These are phyloP conservation scores for Diarsia dahlii DNA, from an alignment of 2,888 invertebrate genomes.

Conservation along the genomic window DNA sequence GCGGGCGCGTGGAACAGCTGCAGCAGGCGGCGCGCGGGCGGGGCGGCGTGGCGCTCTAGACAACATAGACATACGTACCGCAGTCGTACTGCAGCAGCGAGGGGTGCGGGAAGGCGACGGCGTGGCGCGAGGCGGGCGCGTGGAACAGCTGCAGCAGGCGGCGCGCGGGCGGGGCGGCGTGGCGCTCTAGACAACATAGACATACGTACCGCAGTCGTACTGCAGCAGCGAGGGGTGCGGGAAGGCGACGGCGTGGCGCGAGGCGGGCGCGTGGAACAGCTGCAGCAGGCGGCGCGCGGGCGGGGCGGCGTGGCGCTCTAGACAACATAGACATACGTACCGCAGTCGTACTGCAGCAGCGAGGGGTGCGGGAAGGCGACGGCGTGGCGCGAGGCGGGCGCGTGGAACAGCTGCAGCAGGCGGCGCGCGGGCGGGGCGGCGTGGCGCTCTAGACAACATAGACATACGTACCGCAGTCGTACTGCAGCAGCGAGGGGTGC, in stretches of 20 bases:
- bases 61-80: conserved; percentile 78
- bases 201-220: conserved; percentile 95
- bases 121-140: conserved; percentile 95
- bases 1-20: conserved; percentile 95
- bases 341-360: conserved; percentile 99
- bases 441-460: too few species aligned
- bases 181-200: too few species aligned
- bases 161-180: conserved; percentile 85
- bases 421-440: conserved; percentile 89
- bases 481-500: conserved; percentile 99
- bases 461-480: conserved; percentile 94
- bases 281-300: conserved; percentile 92
- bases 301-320: neutral
- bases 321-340: neutral
- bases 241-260: conserved; percentile 97
- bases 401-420: conserved; percentile 93
- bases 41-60: neutral
- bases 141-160: conserved; percentile 93
- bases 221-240: conserved; percentile 99
- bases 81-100: conserved; percentile 99
- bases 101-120: conserved; percentile 99
- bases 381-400: conserved; percentile 94
- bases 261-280: conserved; percentile 94
- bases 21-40: conserved; percentile 92
- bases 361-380: conserved; percentile 99